Evolutionary conservation across 2,113 vertebrate species (phyloP).

Genomic region (Silurus asotus): DNA sequence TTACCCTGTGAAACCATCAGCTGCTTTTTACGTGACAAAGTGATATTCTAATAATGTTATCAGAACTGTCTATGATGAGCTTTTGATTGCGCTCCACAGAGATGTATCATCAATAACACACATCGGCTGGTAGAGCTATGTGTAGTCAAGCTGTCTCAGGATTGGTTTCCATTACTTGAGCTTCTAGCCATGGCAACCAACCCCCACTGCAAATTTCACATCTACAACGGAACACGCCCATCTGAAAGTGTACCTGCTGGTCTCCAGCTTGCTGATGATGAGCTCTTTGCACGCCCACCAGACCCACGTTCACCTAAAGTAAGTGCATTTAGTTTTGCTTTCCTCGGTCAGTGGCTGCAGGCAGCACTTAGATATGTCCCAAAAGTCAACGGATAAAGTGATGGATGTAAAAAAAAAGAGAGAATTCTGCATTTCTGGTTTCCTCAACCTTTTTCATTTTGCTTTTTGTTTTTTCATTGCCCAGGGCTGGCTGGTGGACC

Average conservation of each 20-base stretch:
- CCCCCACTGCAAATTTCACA: constrained; percentile 99
- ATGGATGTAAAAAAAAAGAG: background rate
- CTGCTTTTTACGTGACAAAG: background rate
- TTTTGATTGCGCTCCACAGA: constrained; percentile 69
- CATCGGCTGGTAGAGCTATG: constrained; percentile 97
- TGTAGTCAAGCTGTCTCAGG: constrained; percentile 98
- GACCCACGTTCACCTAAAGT: constrained; percentile 98
- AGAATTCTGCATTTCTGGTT: background rate
- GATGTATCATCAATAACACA: constrained; percentile 99
- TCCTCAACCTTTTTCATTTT: background rate
- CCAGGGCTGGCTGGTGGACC: constrained; percentile 99
- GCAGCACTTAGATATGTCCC: background rate
- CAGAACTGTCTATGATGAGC: constrained; percentile 40
- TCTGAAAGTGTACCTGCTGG: constrained; percentile 95
- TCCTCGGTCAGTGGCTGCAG: background rate
- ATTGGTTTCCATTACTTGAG: constrained; percentile 99
- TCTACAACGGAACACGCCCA: constrained; percentile 97
- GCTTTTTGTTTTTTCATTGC: background rate
- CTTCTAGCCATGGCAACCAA: constrained; percentile 99
- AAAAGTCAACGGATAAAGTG: no score
- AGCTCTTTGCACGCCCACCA: constrained; percentile 94
- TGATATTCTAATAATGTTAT: constrained; percentile 37
- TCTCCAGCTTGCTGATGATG: constrained; percentile 93
- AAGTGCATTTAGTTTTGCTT: background rate
- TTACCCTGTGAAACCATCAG: background rate